Percentiles rank a stretch among this genome's conserved stretches.
Conservation (phyloP, 2,888 invertebrate genomes). For the Eupeodes latifasciatus region DNA sequence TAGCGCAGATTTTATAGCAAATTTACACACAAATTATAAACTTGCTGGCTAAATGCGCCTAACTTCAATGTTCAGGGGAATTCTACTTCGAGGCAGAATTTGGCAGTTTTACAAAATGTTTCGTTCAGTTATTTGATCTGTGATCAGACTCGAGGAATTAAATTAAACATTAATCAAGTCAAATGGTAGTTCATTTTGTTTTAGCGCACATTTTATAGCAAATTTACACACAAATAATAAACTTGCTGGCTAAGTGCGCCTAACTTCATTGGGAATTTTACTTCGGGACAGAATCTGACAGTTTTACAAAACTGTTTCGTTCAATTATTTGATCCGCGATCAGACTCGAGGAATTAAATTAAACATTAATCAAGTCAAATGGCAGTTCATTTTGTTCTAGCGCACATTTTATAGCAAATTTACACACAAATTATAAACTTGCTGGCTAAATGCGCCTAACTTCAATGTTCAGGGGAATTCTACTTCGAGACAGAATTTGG, state of each 20-base stretch:
- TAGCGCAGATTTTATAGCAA: conserved; percentile 77
- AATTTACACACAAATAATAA: conserved; percentile 58
- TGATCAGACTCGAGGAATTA: conserved; percentile 36
- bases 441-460: conserved; percentile 61
- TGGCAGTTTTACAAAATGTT: background rate
- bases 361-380: conserved; percentile 23
- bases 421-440: conserved; percentile 33
- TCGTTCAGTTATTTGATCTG: conserved; percentile 31
- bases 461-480: too few species aligned
- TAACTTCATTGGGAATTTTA: background rate
- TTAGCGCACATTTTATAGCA: conserved; percentile 76
- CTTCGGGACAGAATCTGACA: too few species aligned
- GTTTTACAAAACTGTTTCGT: too few species aligned
- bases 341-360: conserved; percentile 4
- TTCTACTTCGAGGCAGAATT: too few species aligned
- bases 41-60: conserved; percentile 57
- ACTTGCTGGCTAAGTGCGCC: conserved; percentile 66
- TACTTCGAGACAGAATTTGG: too few species aligned
- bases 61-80: too few species aligned
- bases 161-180: conserved; percentile 21
- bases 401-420: conserved; percentile 77
- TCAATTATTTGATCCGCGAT: background rate
- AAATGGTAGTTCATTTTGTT: conserved; percentile 62
- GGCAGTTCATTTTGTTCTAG: conserved; percentile 58
- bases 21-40: conserved; percentile 52